Conservation (phyloP, 2,113 vertebrate genomes). For the Rhinichthys klamathensis region DNA sequence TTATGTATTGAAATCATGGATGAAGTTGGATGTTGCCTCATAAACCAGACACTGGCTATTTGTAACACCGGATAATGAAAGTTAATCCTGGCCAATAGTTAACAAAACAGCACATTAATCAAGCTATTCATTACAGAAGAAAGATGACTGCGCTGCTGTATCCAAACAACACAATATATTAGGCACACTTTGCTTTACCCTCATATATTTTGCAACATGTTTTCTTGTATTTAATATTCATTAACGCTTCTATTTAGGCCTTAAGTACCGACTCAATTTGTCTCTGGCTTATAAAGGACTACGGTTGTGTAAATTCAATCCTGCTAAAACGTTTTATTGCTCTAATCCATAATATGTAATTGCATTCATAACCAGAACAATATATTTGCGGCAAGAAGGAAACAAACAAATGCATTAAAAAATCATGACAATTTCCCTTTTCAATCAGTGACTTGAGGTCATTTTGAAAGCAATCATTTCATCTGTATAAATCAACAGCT, state of each 20-base stretch:
- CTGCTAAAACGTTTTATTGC: slow-evolving; percentile 34
- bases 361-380: slow-evolving; percentile 26
- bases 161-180: slow-evolving; percentile 22
- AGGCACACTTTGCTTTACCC: not conserved
- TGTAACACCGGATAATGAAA: slow-evolving; percentile 13
- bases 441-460: slow-evolving; percentile 42
- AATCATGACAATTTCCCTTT: slow-evolving; percentile 35
- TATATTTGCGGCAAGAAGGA: slow-evolving; percentile 38
- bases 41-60: slow-evolving; percentile 8
- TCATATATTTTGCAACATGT: slow-evolving; percentile 5
- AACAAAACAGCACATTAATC: slow-evolving; percentile 14
- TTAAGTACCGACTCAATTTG: slow-evolving; percentile 36
- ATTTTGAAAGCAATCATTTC: slow-evolving; percentile 30
- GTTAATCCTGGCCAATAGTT: not conserved
- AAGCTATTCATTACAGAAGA: slow-evolving; percentile 19
- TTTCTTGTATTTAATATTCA: slow-evolving; percentile 44
- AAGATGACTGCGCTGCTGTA: slow-evolving; percentile 14
- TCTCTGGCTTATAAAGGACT: slow-evolving; percentile 45
- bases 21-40: slow-evolving; percentile 2
- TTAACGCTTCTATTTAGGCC: slow-evolving; percentile 38
- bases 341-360: slow-evolving; percentile 37
- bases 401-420: slow-evolving; percentile 39
- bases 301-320: slow-evolving; percentile 22
- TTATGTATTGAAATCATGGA: not conserved
- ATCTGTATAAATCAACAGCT: slow-evolving; percentile 41